Conservation (phyloP, 2,888 invertebrate genomes). For the Cephonodes hylas region DNA sequence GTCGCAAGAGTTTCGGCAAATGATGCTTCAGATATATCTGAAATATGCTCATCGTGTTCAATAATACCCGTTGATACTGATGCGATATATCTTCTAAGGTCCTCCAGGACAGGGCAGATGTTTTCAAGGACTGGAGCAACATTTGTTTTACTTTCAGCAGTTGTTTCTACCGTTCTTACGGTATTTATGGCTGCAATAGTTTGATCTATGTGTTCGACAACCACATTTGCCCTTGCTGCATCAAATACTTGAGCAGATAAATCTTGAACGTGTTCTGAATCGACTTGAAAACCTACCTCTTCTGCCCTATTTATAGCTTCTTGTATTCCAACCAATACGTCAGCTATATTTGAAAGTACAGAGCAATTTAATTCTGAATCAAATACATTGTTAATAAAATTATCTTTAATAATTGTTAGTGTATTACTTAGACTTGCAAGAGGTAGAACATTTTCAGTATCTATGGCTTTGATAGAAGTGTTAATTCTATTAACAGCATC, state of each 20-base stretch:
- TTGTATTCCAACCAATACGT: constrained; percentile 52
- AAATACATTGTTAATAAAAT: constrained; percentile 55
- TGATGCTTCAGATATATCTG: constrained; percentile 63
- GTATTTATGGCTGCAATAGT: constrained; percentile 59
- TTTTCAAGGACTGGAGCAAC: constrained; percentile 50
- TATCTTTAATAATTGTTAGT: constrained; percentile 55
- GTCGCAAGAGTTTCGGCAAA: constrained; percentile 61
- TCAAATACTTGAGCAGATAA: constrained; percentile 31
- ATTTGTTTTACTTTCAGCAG: constrained; percentile 35
- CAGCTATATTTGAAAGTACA: constrained; percentile 52
- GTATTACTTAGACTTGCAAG: constrained; percentile 62
- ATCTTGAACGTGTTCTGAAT: constrained; percentile 55
- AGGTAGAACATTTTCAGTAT: constrained; percentile 47
- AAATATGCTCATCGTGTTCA: constrained; percentile 45
- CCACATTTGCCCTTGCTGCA: constrained; percentile 44
- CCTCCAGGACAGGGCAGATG: constrained; percentile 61
- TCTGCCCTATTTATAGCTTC: constrained; percentile 58
- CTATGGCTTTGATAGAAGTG: constrained; percentile 52
- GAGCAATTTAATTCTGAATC: constrained; percentile 57
- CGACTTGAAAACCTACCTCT: constrained; percentile 49
- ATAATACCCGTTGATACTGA: constrained; percentile 40
- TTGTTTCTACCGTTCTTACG: constrained; percentile 49
- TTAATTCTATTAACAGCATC: constrained; percentile 63
- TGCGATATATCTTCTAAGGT: constrained; percentile 60
- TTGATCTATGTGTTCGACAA: constrained; percentile 61